Percentiles rank a stretch among this genome's conserved stretches.
phyloP scores from a whole-genome alignment of 2,113 vertebrate genomes.

The Eidolon helvum region DNA sequence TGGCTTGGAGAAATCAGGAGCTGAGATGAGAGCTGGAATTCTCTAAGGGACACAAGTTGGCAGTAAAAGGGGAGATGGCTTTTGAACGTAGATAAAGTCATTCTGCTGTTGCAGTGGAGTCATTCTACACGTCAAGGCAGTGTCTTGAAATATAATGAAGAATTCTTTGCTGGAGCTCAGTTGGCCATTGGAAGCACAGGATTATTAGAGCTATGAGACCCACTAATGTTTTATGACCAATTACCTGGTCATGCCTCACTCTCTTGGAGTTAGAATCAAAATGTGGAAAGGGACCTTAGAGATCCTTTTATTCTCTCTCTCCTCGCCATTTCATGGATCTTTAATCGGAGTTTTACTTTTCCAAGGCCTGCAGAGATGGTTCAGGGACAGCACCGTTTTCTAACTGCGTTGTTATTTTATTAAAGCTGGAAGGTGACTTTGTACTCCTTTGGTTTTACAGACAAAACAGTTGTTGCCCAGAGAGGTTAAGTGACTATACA shows the following conservation, averaged over 20 bases:
- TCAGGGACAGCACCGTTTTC: background rate
- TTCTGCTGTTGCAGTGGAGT: background rate
- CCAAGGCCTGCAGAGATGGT: background rate
- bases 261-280: constrained; percentile 9
- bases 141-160: background rate
- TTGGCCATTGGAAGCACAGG: background rate
- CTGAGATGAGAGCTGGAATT: background rate
- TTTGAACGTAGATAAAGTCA: background rate
- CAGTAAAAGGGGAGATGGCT: background rate
- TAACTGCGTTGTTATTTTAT: background rate
- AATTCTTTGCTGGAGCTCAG: background rate
- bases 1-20: background rate
- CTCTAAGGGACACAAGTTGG: background rate
- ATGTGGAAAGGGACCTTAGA: background rate
- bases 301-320: background rate
- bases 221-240: constrained; percentile 16
- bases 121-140: background rate
- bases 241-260: constrained; percentile 28
- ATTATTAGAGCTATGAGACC: constrained; percentile 15
- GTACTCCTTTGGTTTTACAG: background rate
- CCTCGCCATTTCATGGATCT: background rate
- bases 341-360: background rate
- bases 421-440: background rate
- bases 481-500: background rate
- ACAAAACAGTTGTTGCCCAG: background rate